Base-by-base conservation (phyloP, 2,888 invertebrate genomes). In the Lepetodrilus schrolli region DNA sequence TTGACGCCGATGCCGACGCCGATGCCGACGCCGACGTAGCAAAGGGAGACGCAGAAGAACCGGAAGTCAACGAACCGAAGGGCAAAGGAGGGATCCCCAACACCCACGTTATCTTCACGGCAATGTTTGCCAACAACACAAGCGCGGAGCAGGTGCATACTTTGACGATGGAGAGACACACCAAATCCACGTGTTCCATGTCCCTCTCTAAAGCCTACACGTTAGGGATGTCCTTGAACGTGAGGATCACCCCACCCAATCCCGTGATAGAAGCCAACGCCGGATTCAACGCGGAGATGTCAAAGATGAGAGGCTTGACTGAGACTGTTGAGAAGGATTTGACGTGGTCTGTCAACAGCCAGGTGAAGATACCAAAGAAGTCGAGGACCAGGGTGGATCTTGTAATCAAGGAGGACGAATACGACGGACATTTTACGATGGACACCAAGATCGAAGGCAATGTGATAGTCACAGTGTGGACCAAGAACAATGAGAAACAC, bases 231-330 rank as follows among this genome's bases (percentile, higher is more conserved):
- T 81, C 74, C 21, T 75, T 90, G 1, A 85, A 86, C 23, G 81
- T 90, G 43, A 88, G 89, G 78, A 77, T 91, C 43, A 85, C 86
- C 3, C 89, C 90, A 0, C 91, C 91, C 3, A 89, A 89, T 71
- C 90, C 90, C 37, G 83, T 90, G 1, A 87, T 90, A 10, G 90
- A 90, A 75, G 90, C 90, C 3, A 89, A 89, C 70, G 90, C 90
- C 13, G 91, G 91, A 0, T 90, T 90, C 79, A 84, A 86, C 78
- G 79, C 86, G 5, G 90, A 90, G 78, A 81, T 90, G 77, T 81
- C 83, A 51, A 81, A 90, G 47, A 83, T 84, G 68, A 88, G 89
- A 72, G 86, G 88, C 82, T 65, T 83, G 77, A 76, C 51, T 47
- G 83, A 88, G 65, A 83, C 87, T 4, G 85, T 88, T 66, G 90